phyloP scores from a whole-genome alignment of 2,113 vertebrate species.

The Ciconia boyciana region DNA sequence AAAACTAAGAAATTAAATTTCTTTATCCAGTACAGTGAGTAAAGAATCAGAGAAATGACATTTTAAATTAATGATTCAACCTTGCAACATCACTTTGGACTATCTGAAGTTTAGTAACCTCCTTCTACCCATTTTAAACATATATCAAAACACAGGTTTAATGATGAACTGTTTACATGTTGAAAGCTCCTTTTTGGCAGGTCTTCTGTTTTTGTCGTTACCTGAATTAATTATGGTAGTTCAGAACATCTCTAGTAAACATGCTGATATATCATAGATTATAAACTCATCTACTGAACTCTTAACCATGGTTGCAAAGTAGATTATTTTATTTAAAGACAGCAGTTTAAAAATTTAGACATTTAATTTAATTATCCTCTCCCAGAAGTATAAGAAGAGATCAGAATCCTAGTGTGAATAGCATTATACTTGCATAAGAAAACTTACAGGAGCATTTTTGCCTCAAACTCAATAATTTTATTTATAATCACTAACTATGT shows the following conservation, averaged over 20 bases:
- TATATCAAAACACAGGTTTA: constrained; percentile 46
- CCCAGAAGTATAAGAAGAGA: constrained; percentile 72
- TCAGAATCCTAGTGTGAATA: constrained; percentile 71
- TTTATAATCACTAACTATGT: constrained; percentile 83
- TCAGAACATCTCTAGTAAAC: constrained; percentile 52
- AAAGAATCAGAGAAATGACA: constrained; percentile 5
- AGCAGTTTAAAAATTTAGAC: constrained; percentile 71
- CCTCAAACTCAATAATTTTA: constrained; percentile 78
- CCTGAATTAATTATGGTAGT: constrained; percentile 66
- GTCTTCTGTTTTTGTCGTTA: constrained; percentile 45
- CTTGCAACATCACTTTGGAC: constrained; percentile 33
- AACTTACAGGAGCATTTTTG: constrained; percentile 71
- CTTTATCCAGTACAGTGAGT: constrained; percentile 2
- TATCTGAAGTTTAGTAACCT: constrained; percentile 37
- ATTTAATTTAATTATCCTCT: constrained; percentile 81
- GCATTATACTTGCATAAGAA: constrained; percentile 67
- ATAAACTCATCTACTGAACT: constrained; percentile 65
- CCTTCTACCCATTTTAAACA: constrained; percentile 32
- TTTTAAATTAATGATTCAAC: constrained; percentile 10
- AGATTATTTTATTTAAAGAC: constrained; percentile 76
- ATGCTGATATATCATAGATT: constrained; percentile 62
- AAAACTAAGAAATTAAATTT: constrained; percentile 4
- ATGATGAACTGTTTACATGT: constrained; percentile 49
- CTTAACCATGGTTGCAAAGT: constrained; percentile 63
- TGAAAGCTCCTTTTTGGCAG: constrained; percentile 55